Evolutionary conservation across 2,888 invertebrate species (phyloP).

Genomic region (Drosophila mayaguana): DNA sequence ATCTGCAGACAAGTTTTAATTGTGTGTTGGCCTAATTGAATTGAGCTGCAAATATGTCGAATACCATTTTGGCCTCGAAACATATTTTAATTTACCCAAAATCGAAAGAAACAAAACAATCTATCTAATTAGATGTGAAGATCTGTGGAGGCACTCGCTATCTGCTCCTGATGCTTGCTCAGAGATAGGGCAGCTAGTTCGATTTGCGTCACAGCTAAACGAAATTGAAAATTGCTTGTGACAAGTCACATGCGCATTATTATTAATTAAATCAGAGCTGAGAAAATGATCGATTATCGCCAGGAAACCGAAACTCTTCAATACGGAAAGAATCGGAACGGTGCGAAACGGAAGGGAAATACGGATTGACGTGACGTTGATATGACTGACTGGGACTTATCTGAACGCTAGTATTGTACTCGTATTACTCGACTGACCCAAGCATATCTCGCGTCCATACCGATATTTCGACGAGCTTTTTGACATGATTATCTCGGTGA

Average conservation of each 20-base stretch:
- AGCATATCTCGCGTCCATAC: conserved; percentile 35
- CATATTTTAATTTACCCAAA: conserved; percentile 73
- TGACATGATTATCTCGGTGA: conserved; percentile 68
- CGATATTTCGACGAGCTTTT: conserved; percentile 23
- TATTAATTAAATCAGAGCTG: conserved; percentile 76
- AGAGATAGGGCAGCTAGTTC: conserved; percentile 47
- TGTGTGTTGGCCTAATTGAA: conserved; percentile 81
- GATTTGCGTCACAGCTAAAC: conserved; percentile 64
- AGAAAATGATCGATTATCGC: conserved; percentile 43
- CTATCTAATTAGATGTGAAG: conserved; percentile 32
- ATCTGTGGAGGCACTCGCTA: conserved; percentile 28
- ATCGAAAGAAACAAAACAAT: neutral
- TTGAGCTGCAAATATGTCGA: conserved; percentile 52
- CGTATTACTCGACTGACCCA: conserved; percentile 45
- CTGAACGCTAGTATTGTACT: conserved; percentile 21
- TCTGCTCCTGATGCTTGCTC: conserved; percentile 54
- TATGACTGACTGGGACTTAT: conserved; percentile 35
- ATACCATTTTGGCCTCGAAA: conserved; percentile 32
- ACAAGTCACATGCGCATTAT: conserved; percentile 75
- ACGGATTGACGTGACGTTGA: conserved; percentile 42
- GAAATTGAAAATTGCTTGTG: conserved; percentile 42
- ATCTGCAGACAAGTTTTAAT: conserved; percentile 75
- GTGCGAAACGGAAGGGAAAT: conserved; percentile 22
- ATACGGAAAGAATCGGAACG: conserved; percentile 5
- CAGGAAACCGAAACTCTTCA: conserved; percentile 15